Percentiles rank a stretch among this genome's conserved stretches.
These are phyloP conservation scores for Taurulus bubalis DNA, from an alignment of 2,113 vertebrate species.

Conservation along the genomic window DNA sequence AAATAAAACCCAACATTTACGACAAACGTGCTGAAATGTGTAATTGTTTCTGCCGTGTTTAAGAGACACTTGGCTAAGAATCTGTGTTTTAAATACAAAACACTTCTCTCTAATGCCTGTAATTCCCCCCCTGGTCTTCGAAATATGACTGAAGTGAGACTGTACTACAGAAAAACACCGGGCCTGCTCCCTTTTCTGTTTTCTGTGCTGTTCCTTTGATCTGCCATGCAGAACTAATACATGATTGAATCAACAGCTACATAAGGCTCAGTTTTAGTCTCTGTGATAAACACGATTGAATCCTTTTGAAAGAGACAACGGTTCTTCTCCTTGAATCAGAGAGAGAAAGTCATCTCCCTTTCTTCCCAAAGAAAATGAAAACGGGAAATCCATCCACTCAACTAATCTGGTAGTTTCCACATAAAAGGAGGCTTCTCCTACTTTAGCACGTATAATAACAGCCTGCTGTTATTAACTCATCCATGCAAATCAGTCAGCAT, in stretches of 20 bases:
- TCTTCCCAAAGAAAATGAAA: conserved; percentile 8
- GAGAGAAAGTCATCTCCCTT: background rate
- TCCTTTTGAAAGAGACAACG: conserved; percentile 9
- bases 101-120: background rate
- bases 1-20: background rate
- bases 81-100: conserved; percentile 7
- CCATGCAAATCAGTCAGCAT: conserved; percentile 25
- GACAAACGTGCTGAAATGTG: background rate
- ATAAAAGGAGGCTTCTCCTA: conserved; percentile 22
- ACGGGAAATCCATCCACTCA: conserved; percentile 22
- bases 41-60: background rate
- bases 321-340: background rate
- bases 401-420: conserved; percentile 21
- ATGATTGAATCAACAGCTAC: conserved; percentile 2
- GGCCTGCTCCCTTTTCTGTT: background rate
- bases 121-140: background rate
- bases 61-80: background rate
- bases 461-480: conserved; percentile 25
- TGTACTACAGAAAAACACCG: background rate
- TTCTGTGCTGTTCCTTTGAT: background rate
- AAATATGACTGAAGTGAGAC: background rate
- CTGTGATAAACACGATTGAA: conserved; percentile 3
- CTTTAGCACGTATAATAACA: conserved; percentile 5
- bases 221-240: background rate
- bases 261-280: background rate